Conservation (phyloP, 2,888 invertebrate species). For the Blera fallax region DNA sequence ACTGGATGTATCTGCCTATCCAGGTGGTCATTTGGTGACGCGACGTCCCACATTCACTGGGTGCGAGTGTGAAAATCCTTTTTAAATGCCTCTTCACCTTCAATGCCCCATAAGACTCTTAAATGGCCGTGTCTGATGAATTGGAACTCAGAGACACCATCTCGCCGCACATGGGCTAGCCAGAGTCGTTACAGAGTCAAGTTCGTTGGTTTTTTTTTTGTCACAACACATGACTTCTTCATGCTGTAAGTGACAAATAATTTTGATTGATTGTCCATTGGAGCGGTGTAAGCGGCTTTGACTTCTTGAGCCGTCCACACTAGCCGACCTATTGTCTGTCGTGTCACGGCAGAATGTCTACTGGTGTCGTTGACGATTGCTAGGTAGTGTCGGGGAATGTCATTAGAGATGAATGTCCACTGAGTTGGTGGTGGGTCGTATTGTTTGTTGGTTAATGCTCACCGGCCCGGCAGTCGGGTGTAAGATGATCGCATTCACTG, state of each 20-base stretch:
- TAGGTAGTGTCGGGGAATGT: slow-evolving; percentile 62
- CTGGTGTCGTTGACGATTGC: slow-evolving; percentile 56
- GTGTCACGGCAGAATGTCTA: slow-evolving; percentile 68
- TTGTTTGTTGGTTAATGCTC: slow-evolving; percentile 47
- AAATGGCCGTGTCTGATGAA: slow-evolving; percentile 61
- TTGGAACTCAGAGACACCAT: slow-evolving; percentile 36
- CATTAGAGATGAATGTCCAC: slow-evolving; percentile 67
- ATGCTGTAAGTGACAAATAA: slow-evolving; percentile 69
- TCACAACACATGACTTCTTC: slow-evolving; percentile 71
- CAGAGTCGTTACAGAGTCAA: slow-evolving; percentile 3
- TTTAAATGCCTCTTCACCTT: slow-evolving; percentile 57
- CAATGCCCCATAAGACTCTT: slow-evolving; percentile 15
- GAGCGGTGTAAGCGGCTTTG: slow-evolving; percentile 61
- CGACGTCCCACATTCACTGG: not conserved
- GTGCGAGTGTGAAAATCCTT: slow-evolving; percentile 49
- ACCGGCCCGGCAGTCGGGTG: slow-evolving; percentile 32
- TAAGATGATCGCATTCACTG: slow-evolving; percentile 38
- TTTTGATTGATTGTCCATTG: slow-evolving; percentile 65
- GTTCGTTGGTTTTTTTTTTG: slow-evolving; percentile 54
- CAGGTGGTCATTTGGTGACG: slow-evolving; percentile 60
- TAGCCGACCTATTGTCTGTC: slow-evolving; percentile 53
- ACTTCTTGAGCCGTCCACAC: slow-evolving; percentile 67
- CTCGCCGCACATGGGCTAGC: too few species aligned
- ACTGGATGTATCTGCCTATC: too few species aligned
- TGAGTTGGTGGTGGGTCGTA: slow-evolving; percentile 9